These are phyloP conservation scores for Perca flavescens DNA, from an alignment of 2,113 vertebrate genomes.

Conservation along the genomic window DNA sequence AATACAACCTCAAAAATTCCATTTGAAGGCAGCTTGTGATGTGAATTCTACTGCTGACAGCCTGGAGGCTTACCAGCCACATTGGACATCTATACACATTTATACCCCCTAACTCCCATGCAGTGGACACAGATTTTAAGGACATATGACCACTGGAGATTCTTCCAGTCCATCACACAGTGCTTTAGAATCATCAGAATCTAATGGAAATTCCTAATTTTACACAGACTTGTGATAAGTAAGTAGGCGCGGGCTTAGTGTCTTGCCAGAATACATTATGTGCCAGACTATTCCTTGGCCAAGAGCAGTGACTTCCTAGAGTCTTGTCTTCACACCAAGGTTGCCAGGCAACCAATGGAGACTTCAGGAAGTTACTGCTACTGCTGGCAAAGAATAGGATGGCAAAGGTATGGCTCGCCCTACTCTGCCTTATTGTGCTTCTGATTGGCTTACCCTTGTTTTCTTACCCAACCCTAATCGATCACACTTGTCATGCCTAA, in stretches of 20 bases:
- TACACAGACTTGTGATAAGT: not conserved
- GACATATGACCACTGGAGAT: not conserved
- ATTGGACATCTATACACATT: not conserved
- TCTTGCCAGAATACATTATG: not conserved
- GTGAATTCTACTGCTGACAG: not conserved
- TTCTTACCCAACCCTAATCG: no score
- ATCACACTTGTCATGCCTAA: no score
- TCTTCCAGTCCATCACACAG: not conserved
- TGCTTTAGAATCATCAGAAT: not conserved
- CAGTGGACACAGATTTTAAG: not conserved
- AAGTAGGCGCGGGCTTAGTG: not conserved
- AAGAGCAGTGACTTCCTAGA: not conserved
- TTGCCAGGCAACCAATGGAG: not conserved
- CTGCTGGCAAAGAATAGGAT: not conserved
- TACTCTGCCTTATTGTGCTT: no score
- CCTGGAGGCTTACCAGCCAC: not conserved
- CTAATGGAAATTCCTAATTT: not conserved
- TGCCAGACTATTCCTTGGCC: not conserved
- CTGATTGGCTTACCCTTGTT: no score
- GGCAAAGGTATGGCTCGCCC: not conserved
- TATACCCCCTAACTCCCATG: not conserved
- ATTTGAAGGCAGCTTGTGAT: conserved; percentile 15
- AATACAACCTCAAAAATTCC: conserved; percentile 4
- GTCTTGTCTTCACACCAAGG: not conserved
- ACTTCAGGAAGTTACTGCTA: not conserved